phyloP scores from a whole-genome alignment of 2,113 vertebrate species.

The Campylomormyrus numenius region DNA sequence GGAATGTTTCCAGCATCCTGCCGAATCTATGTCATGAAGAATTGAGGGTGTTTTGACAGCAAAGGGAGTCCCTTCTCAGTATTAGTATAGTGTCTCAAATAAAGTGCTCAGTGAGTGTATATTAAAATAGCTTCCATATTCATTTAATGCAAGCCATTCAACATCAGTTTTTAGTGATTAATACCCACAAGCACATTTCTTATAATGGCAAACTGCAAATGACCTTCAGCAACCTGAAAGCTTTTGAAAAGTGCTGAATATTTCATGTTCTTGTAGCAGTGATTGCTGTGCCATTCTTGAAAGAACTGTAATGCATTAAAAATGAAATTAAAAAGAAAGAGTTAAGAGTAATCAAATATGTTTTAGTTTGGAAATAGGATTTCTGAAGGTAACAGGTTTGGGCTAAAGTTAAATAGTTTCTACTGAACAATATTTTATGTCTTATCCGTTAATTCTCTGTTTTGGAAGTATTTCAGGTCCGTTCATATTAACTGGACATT shows the following conservation, averaged over 20 bases:
- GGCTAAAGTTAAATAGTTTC: background rate
- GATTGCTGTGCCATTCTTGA: background rate
- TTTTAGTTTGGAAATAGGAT: background rate
- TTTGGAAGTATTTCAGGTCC: background rate
- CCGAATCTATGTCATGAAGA: background rate
- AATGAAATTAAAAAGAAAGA: background rate
- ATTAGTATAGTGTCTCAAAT: background rate
- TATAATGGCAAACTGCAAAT: background rate
- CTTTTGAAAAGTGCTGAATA: background rate
- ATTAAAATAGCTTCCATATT: background rate
- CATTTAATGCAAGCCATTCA: background rate
- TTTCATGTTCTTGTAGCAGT: background rate
- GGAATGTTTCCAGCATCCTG: background rate
- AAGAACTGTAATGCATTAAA: background rate
- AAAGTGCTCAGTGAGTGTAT: background rate
- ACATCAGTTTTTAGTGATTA: background rate
- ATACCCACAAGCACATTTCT: background rate
- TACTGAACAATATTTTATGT: background rate
- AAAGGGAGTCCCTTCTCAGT: background rate
- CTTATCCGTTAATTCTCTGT: background rate
- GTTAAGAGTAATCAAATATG: background rate
- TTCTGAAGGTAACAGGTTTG: background rate
- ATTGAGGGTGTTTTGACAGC: background rate
- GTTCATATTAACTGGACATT: background rate
- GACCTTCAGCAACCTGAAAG: background rate